A percentile compares a stretch with the other conserved stretches of the same genome.
Evolutionary conservation across 1,140 invertebrate species (phyloP).

Genomic region (Diuraphis noxia): DNA sequence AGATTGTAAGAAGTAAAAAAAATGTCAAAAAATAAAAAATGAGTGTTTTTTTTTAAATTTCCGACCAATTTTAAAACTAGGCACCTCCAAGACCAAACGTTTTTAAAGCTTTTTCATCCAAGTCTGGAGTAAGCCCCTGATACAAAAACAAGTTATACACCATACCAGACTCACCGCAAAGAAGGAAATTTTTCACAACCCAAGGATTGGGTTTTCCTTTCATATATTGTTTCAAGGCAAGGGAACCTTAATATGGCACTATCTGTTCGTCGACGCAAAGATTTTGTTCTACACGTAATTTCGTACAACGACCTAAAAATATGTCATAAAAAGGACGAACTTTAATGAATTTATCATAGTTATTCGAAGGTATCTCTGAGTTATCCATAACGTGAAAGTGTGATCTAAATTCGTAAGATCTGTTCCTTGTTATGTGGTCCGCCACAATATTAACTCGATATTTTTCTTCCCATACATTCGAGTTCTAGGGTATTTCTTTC

Average conservation of each 20-base stretch:
- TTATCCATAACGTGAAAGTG: background rate
- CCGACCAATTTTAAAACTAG: background rate
- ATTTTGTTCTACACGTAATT: background rate
- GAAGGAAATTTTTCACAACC: background rate
- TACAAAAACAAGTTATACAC: background rate
- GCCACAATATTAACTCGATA: background rate
- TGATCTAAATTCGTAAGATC: background rate
- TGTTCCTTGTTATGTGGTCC: background rate
- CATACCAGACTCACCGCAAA: background rate
- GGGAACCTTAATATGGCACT: background rate
- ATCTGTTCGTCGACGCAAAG: background rate
- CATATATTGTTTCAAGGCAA: background rate
- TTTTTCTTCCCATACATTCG: background rate
- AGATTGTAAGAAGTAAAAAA: background rate
- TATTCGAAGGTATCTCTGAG: background rate
- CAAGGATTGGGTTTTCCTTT: background rate
- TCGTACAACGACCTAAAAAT: background rate
- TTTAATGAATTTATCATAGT: background rate
- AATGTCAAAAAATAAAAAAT: too few species aligned
- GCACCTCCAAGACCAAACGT: background rate
- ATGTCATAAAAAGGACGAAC: background rate
- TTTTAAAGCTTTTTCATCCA: background rate
- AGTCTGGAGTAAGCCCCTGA: background rate
- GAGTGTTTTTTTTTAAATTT: background rate
- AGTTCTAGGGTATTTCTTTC: background rate